Percentiles rank a stretch among this genome's conserved stretches.
Evolutionary conservation across 2,797 vertebrate species (phyloP).

Genomic region (Pteronotus mesoamericanus): DNA sequence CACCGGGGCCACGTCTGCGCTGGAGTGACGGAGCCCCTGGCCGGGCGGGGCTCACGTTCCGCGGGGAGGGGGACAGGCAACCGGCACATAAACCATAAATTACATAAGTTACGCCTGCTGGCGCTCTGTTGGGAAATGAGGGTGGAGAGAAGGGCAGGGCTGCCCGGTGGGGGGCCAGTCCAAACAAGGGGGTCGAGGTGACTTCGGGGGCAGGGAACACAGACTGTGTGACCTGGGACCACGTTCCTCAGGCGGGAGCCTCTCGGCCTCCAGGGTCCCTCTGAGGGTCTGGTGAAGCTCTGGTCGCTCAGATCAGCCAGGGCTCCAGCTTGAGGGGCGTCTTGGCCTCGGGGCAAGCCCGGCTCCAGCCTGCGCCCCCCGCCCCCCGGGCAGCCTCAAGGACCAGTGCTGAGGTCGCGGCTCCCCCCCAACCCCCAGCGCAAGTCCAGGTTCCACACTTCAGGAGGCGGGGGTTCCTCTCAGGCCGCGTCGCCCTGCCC

Average conservation of each 20-base stretch:
- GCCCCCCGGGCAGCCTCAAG: accelerated
- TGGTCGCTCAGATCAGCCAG: accelerated
- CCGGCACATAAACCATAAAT: accelerated
- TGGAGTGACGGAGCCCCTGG: neutral
- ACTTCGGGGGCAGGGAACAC: neutral
- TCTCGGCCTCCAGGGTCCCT: too few relatives aligned
- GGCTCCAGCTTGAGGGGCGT: neutral
- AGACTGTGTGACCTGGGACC: accelerated
- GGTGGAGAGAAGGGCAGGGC: accelerated
- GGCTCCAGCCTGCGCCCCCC: neutral
- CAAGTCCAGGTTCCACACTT: neutral
- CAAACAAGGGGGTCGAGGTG: neutral
- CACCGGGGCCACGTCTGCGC: neutral
- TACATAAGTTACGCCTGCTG: too few relatives aligned
- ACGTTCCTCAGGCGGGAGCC: accelerated
- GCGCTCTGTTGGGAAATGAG: neutral
- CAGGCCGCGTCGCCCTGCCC: neutral
- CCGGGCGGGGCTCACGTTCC: neutral
- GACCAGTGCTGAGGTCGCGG: accelerated
- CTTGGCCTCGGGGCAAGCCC: accelerated
- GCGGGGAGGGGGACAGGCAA: neutral
- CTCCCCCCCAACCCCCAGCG: neutral
- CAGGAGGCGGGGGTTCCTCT: neutral
- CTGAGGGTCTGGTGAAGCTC: neutral
- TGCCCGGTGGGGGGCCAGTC: accelerated